Evolutionary conservation across 2,888 invertebrate genomes (phyloP).

Genomic region (Esperia sulphurella): DNA sequence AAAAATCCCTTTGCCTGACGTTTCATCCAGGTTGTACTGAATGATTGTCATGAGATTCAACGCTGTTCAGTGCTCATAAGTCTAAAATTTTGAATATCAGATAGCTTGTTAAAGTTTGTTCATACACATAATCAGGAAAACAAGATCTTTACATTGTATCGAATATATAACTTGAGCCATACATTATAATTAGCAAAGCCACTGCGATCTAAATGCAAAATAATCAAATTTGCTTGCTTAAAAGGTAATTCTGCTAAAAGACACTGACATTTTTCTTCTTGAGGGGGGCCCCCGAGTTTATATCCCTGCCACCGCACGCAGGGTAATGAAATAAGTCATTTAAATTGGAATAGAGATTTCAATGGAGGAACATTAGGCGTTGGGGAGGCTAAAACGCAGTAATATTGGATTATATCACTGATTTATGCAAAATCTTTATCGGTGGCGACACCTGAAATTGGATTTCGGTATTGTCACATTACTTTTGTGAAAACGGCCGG

Average conservation of each 20-base stretch:
- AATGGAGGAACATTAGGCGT: slow-evolving; percentile 68
- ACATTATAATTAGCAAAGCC: too few species aligned
- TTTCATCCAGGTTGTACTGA: too few species aligned
- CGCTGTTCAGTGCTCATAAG: too few species aligned
- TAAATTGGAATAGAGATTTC: slow-evolving; percentile 75
- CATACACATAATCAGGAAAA: too few species aligned
- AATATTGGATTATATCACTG: slow-evolving; percentile 76
- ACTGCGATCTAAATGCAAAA: too few species aligned
- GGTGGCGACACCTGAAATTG: slow-evolving; percentile 67
- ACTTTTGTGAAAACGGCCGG: slow-evolving; percentile 29
- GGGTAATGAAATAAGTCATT: slow-evolving; percentile 76
- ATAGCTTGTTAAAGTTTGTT: too few species aligned
- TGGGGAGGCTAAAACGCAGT: slow-evolving; percentile 59
- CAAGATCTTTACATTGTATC: too few species aligned
- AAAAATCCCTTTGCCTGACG: too few species aligned
- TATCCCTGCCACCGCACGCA: slow-evolving; percentile 35
- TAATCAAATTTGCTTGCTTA: too few species aligned
- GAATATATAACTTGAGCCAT: too few species aligned
- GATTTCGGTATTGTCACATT: slow-evolving; percentile 62
- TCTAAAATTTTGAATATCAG: too few species aligned
- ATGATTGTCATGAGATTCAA: too few species aligned
- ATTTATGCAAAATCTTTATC: slow-evolving; percentile 78
- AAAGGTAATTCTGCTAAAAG: neutral
- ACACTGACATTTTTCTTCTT: neutral
- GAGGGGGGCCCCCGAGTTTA: neutral